Base-by-base conservation (phyloP, 1,140 invertebrate species). In the Drosophila ogumai region DNA sequence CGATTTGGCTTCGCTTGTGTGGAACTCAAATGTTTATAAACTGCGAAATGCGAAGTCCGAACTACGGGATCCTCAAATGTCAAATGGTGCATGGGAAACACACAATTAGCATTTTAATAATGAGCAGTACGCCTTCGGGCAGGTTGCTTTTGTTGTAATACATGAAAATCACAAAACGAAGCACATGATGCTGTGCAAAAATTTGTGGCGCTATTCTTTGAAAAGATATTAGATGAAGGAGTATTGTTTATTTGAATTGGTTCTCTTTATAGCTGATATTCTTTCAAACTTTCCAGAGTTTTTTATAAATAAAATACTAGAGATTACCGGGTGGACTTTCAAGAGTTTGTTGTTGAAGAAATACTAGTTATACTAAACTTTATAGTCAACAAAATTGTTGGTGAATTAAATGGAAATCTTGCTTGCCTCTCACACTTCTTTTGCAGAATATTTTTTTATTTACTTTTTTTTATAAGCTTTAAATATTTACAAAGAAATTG, bases 1-100 rank as follows among this genome's bases (percentile, higher is more conserved):
- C 13, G 50, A 40, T 22, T 41, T 28, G 32, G 47, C 28, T 22
- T 67, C 25, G 32, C 61, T 52, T n/a, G 15, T 6, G 25, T 67
- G 40, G 13, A 47, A 36, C 50, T 71, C 36, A 71, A 28, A 31
- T 57, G 50, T 41, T 58, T 58, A 59, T 72, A 19, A 72, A 58
- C 49, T 54, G 63, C 38, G 17, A 69, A 67, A 67, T 54, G 50
- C 32, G 32, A 54, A 36, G 15, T 22, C 12, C 19, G 32, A 22
- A 15, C 50, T 15, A 47, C 22, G 22, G 52, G 50, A 54, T 54
- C 22, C 43, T 44, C 49, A 69, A 69, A 69, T 72, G 54, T 55
- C 66, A 72, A 72, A 72, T 40, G 66, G 66, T 58, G 68, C 65
- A 58, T 49, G 52, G 68, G 68, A 69, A 71, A 72, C 52, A 49